Conservation (phyloP, 1,140 invertebrate species). For the Bombus affinis region DNA sequence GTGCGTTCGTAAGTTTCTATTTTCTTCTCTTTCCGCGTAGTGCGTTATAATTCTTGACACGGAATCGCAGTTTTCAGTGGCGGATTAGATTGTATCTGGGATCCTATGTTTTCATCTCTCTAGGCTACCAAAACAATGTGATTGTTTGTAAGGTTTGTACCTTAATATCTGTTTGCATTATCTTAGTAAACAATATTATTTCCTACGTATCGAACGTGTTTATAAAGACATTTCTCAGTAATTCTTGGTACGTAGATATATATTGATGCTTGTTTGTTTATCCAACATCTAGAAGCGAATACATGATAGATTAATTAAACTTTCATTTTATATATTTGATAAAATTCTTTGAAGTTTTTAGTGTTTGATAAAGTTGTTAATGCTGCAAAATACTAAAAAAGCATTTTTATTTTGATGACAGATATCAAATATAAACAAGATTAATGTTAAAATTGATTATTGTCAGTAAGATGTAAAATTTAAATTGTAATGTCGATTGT, state of each 20-base stretch:
- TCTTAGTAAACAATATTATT: neutral
- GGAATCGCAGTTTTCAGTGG: conserved; percentile 17
- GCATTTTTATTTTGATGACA: neutral
- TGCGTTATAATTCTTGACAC: conserved; percentile 43
- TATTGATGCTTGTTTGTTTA: neutral
- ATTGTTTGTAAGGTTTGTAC: conserved; percentile 42
- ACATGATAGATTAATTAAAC: neutral
- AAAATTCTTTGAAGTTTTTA: neutral
- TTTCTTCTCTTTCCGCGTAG: neutral
- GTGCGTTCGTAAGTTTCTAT: conserved; percentile 43
- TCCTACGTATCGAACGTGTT: no score
- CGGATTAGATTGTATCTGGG: conserved; percentile 14
- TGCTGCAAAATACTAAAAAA: neutral
- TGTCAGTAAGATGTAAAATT: neutral
- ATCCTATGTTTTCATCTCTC: conserved; percentile 19
- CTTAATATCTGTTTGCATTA: neutral
- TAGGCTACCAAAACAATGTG: conserved; percentile 42
- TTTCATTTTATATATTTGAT: neutral
- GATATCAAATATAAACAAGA: neutral
- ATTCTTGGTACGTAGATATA: neutral
- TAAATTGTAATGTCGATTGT: neutral
- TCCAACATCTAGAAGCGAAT: no score
- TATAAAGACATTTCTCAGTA: neutral
- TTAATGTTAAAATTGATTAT: neutral
- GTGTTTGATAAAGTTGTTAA: neutral